Percentiles rank a stretch among this genome's conserved stretches.
Evolutionary conservation across 2,888 invertebrate genomes (phyloP).

Genomic region (Polydrusus pterygomalis): DNA sequence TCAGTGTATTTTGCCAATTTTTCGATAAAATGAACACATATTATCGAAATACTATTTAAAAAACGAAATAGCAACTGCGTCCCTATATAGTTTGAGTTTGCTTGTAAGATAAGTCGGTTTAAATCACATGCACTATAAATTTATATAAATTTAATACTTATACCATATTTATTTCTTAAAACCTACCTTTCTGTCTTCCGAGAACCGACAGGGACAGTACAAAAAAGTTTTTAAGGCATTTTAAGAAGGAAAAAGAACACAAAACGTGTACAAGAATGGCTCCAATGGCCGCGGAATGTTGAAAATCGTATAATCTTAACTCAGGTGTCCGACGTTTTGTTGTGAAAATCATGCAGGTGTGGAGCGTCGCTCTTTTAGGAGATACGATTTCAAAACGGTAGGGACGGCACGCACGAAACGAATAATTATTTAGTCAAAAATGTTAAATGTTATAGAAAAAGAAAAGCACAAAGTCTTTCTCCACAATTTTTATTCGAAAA

Average conservation of each 20-base stretch:
- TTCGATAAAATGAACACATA: too few species aligned
- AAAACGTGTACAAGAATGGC: conserved; percentile 32
- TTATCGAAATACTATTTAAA: too few species aligned
- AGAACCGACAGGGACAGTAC: conserved; percentile 1
- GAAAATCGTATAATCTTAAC: conserved; percentile 55
- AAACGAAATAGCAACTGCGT: too few species aligned
- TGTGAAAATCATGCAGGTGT: conserved; percentile 56
- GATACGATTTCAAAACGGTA: conserved; percentile 48
- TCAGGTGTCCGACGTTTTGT: conserved; percentile 55
- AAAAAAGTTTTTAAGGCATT: conserved; percentile 13
- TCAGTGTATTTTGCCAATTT: too few species aligned
- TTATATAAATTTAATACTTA: not conserved
- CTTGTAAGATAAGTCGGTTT: too few species aligned
- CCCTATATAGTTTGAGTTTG: too few species aligned
- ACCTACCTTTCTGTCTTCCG: not conserved
- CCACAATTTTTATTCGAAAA: too few species aligned
- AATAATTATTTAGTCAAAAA: not conserved
- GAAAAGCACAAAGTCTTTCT: too few species aligned
- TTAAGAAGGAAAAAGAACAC: conserved; percentile 33
- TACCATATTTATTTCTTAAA: conserved; percentile 26
- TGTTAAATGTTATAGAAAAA: too few species aligned
- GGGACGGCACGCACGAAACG: conserved; percentile 35
- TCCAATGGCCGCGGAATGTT: conserved; percentile 47
- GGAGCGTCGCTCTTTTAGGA: conserved; percentile 53
- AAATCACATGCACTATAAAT: too few species aligned